Base-by-base conservation (phyloP, 2,113 vertebrate species). In the Oryctolagus cuniculus region DNA sequence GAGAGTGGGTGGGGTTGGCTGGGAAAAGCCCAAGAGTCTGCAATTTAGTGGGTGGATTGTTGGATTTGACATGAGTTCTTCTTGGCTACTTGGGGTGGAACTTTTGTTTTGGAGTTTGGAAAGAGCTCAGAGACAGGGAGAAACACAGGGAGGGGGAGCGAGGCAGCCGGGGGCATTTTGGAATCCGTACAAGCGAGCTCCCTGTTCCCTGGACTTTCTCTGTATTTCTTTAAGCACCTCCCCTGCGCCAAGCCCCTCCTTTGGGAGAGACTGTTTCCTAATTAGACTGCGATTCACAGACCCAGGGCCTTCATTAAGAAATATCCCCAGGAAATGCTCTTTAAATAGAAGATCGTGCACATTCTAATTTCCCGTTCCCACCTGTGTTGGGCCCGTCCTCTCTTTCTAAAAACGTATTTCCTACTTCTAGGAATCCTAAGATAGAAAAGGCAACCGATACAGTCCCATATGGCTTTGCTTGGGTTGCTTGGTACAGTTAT, bases 21-120 rank as follows among this genome's bases (percentile, higher is more conserved):
- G 93, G 93, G 86, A 96, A 96, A 96, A 82, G 44, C 44, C 44
- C 89, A 88, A 89, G 86, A 91, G 90, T 78, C 88, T 96, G 90
- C 95, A 96, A 82, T 96, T 96, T 93, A 93, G 88, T 95, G 92
- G 95, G 97, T 95, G 96, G 96, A 95, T 96, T 89, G 82, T 90
- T 97, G 97, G 95, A 97, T 95, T 96, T 92, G 86, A 97, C 88
- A 53, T 73, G 87, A 94, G 81, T 84, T 96, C 96, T 95, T 96
- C 87, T 97, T 97, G 96, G 96, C 96, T 97, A 88, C 87, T 94
- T 92, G 85, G 85, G 92, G 87, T 97, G 97, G 97, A 97, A 96
- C 93, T 96, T 97, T 93, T 97, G 95, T 97, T 97, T 88, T 95
- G 91, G 92, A 96, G 82, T 89, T 96, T 97, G 95, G 96, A 95